Percentiles rank a stretch among this genome's conserved stretches.
Conservation (phyloP, 2,888 invertebrate genomes). For the Atrina japonica region DNA sequence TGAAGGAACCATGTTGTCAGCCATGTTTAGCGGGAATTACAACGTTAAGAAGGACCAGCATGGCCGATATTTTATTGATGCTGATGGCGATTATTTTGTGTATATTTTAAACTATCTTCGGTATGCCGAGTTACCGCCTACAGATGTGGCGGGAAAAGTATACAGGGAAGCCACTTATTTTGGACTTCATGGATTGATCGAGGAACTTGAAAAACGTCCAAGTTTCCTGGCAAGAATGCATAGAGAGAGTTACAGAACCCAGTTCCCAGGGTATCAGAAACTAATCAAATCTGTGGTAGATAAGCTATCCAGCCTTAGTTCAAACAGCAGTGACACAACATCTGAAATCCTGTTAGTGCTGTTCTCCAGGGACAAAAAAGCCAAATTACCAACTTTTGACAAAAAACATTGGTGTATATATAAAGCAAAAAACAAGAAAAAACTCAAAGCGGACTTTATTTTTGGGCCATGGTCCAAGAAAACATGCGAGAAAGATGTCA, state of each 20-base stretch:
- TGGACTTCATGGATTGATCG: conserved; percentile 67
- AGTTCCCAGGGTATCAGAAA: conserved; percentile 61
- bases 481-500: conserved; percentile 57
- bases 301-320: conserved; percentile 37
- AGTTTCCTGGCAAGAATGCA: conserved; percentile 61
- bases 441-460: conserved; percentile 46
- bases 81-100: conserved; percentile 71
- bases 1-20: conserved; percentile 72
- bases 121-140: conserved; percentile 70
- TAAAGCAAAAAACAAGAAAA: conserved; percentile 37
- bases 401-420: conserved; percentile 53
- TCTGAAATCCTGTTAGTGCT: conserved; percentile 51
- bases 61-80: conserved; percentile 77
- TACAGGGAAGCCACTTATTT: conserved; percentile 75
- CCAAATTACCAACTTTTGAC: conserved; percentile 48
- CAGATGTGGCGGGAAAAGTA: conserved; percentile 57
- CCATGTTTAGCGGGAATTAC: conserved; percentile 78
- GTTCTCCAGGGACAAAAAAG: conserved; percentile 45
- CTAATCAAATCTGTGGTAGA: conserved; percentile 55
- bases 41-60: conserved; percentile 65
- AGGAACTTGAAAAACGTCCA: conserved; percentile 67
- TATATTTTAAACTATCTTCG: conserved; percentile 74
- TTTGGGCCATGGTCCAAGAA: conserved; percentile 58
- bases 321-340: conserved; percentile 41
- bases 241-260: conserved; percentile 57